Base-by-base conservation (phyloP, 2,797 vertebrate species). In the Lacerta bilineata region DNA sequence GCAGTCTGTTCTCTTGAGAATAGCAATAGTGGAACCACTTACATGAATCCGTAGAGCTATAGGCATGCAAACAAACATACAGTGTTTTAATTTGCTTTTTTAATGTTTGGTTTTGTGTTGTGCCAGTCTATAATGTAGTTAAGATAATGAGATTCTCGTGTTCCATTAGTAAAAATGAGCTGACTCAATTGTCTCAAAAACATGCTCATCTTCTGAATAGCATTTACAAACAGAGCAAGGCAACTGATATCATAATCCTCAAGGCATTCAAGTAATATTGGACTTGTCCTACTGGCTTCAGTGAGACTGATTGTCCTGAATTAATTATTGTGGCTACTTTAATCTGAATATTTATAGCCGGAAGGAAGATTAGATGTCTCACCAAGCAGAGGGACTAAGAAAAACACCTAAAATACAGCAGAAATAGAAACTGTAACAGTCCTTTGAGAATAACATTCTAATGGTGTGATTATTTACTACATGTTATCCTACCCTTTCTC, bases 31-130 rank as follows among this genome's bases (percentile, higher is more conserved):
- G 71, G 98, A 98, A 93, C 98, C 96, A 15, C 94, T 99, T 90
- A 98, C 97, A 10, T 99, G 99, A 95, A 99, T 99, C 90, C 98
- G 97, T 94, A 99, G 95, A 91, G 99, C 98, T 99, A 94, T 59
- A 96, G 91, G 85, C 23, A 84, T 71, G 91, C 29, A 93, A 61
- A 20, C 66, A 88, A 80, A 7, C 86, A 90, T 90, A 1, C 7
- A 74, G 41, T 88, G 85, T 68, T 59, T 8, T 82, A 69, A 86
- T 27, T 75, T 59, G 4, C 50, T 55, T 86, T 72, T 50, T 78
- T 87, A 36, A 61, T 29, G 27, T 61, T 71, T 43, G 46, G 1
- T 84, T 84, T 88, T 59, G 36, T 7, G 4, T 43, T 88, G 13
- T 77, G 76, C 20, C 23, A n/a, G 20, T 69, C 20, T 84, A n/a